Evolutionary conservation across 2,888 invertebrate species (phyloP).

Genomic region (Andrena fulva): DNA sequence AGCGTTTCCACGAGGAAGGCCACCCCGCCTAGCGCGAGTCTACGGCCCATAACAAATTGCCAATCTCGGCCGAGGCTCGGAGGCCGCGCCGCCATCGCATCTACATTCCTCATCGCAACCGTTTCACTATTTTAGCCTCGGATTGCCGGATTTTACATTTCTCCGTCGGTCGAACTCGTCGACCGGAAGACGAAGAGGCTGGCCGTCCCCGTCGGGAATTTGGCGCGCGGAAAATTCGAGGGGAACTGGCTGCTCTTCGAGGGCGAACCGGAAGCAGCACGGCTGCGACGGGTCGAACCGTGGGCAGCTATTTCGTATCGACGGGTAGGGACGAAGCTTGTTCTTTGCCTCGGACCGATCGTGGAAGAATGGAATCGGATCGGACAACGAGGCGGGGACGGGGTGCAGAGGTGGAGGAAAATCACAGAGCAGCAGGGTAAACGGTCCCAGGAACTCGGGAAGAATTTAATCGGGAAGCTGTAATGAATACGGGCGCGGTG

Average conservation of each 20-base stretch:
- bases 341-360: background rate
- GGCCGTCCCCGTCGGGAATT: conserved; percentile 3
- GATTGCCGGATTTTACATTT: conserved; percentile 64
- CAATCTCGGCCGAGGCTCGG: conserved; percentile 72
- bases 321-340: background rate
- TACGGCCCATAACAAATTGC: conserved; percentile 76
- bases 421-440: conserved; percentile 36
- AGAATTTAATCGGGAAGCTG: conserved; percentile 63
- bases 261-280: background rate
- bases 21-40: conserved; percentile 30
- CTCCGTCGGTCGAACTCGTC: conserved; percentile 31
- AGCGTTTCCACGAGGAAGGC: conserved; percentile 24
- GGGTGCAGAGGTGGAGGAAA: background rate
- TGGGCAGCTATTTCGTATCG: background rate
- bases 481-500: conserved; percentile 58
- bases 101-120: conserved; percentile 69
- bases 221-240: background rate
- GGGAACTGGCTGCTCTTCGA: background rate
- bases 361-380: conserved; percentile 26
- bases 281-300: background rate
- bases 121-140: conserved; percentile 65
- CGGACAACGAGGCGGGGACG: background rate
- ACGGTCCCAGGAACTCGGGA: conserved; percentile 45
- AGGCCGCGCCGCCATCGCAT: conserved; percentile 62
- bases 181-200: conserved; percentile 8